phyloP scores from a whole-genome alignment of 2,888 invertebrate genomes.

The Gastrophysa polygoni region DNA sequence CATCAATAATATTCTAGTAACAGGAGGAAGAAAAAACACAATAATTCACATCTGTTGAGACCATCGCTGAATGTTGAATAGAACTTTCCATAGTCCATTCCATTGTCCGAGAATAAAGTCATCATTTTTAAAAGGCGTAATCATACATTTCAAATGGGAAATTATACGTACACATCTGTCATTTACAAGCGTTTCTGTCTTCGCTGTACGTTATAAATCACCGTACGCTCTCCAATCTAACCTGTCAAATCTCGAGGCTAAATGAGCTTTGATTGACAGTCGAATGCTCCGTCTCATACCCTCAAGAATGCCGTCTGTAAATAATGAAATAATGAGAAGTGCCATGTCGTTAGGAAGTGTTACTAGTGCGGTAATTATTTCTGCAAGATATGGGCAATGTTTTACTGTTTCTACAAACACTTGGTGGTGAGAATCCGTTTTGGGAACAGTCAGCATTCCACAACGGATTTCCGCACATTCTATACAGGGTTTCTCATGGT shows the following conservation, averaged over 20 bases:
- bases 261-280: conserved; percentile 59
- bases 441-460: no score
- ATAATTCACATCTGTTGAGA: conserved; percentile 5
- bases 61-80: neutral
- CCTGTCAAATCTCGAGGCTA: conserved; percentile 56
- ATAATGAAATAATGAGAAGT: neutral
- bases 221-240: conserved; percentile 54
- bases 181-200: conserved; percentile 55
- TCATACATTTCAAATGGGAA: conserved; percentile 52
- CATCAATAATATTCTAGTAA: neutral
- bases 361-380: conserved; percentile 13
- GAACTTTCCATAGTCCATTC: neutral
- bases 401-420: no score
- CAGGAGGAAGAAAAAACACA: neutral
- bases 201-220: conserved; percentile 55
- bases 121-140: conserved; percentile 56
- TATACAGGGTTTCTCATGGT: no score
- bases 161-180: conserved; percentile 56
- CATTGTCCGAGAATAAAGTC: conserved; percentile 50
- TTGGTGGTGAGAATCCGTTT: no score
- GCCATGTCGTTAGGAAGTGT: neutral
- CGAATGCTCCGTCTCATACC: conserved; percentile 52
- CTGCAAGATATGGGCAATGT: neutral
- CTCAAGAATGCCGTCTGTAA: conserved; percentile 13
- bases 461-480: no score